Base-by-base conservation (phyloP, 2,888 invertebrate genomes). In the Lamellibrachia columna region DNA sequence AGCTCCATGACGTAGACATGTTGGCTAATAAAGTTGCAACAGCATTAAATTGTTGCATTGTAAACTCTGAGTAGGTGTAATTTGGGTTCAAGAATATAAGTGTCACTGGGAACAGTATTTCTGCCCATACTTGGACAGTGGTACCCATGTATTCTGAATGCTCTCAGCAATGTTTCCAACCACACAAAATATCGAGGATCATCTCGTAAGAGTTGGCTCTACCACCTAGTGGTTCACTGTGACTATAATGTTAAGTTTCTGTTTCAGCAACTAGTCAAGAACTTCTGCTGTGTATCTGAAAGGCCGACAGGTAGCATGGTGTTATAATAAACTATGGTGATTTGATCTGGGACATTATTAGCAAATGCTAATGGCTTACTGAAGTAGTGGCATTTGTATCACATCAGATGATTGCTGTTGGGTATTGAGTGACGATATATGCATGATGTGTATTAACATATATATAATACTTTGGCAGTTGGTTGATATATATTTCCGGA, bases 131-230 rank as follows among this genome's bases (percentile, higher is more conserved):
- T 75, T 75, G 75, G 15, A 75, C 75, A 75, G 11, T 6, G 6
- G 75, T 75, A 75, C 15, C 22, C 75, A 75, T 3, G 75, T n/a
- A 75, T 75, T 6, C 6, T 22, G 15, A 22, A 22, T 22, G 75
- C 75, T 75, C 75, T 75, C 75, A 75, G 75, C 75, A 75, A 75
- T 75, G 75, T 75, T 75, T 75, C 75, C 75, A 75, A n/a, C 75
- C 75, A 15, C 22, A 75, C 75, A 75, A 6, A 55, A n/a, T 75
- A 15, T 75, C 6, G 75, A 75, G 6, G 22, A 22, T 11, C 75
- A 75, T 75, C 75, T 75, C 22, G 4, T 22, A 22, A 22, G 75
- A 22, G 22, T 55, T 9, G 55, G 55, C 9, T 15, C 6, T n/a
- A 6, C 22, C 75, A 75, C 22, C 75, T 75, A 75, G 75, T 75